Conservation (phyloP, 2,797 vertebrate genomes). For the Cynodonichthys magdalenae region DNA sequence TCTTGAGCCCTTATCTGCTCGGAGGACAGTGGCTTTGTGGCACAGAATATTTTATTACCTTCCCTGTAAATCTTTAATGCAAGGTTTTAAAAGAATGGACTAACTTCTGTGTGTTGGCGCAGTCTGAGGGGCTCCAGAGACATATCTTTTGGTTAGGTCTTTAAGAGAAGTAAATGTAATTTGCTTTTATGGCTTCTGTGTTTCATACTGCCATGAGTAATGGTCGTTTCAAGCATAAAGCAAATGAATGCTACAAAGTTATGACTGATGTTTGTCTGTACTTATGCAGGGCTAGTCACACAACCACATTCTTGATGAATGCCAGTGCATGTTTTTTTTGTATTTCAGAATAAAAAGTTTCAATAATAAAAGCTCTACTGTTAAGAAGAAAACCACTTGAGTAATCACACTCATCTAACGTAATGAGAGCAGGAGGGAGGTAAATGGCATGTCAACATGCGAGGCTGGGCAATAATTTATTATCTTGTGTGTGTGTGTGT, state of each 20-base stretch:
- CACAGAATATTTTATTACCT: slow-evolving; percentile 44
- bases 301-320: no score
- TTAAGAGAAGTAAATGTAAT: background rate
- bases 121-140: background rate
- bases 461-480: no score
- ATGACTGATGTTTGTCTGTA: background rate
- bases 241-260: background rate
- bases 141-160: background rate
- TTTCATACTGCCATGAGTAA: background rate
- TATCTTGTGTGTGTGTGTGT: no score
- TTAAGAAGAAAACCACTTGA: no score
- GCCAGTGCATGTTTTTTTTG: no score
- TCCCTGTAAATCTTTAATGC: slow-evolving; percentile 49
- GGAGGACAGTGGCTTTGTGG: slow-evolving; percentile 24
- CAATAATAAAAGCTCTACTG: no score
- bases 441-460: no score
- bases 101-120: slow-evolving; percentile 9
- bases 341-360: no score
- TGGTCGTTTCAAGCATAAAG: background rate
- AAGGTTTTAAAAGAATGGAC: slow-evolving; percentile 31
- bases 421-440: no score
- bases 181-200: background rate
- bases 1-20: slow-evolving; percentile 31
- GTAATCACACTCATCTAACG: no score
- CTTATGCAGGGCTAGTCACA: no score